Base-by-base conservation (phyloP, 2,888 invertebrate genomes). In the Seira ritae region DNA sequence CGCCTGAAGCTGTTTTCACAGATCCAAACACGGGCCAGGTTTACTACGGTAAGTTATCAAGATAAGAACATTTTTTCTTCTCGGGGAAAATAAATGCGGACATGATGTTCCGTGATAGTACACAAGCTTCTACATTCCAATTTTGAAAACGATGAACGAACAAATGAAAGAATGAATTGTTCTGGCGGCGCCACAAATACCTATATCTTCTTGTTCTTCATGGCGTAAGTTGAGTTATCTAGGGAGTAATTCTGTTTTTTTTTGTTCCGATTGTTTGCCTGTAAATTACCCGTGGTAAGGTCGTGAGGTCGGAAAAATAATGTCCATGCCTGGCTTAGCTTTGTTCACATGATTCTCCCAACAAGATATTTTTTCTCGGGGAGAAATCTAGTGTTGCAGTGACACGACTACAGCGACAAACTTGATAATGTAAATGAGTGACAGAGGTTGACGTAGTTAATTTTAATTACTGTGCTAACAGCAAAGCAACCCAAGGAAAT, bases 1-100 rank as follows among this genome's bases (percentile, higher is more conserved):
- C 87, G 71, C 86, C 87, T 84, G 86, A 86, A 78, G 86, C 86
- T 66, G 87, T 89, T 70, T 89, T 88, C 84, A 89, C 89, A 62
- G 89, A 89, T 79, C 89, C 89, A n/a, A 86, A 85, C 72, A 89
- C 89, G 42, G 89, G 89, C 75, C 87, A 87, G 80, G 87, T 89
- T 76, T 89, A 86, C 83, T 89, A 89, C 75, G 89, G 89, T 89
- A 82, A 87, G 84, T 72, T 6, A 60, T 60, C 60, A 19, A 15
- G 20, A 62, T 62, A 10, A 62, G 62, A 70, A 22, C 46, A 24
- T 37, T 68, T 37, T n/a, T 62, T 62, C 20, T n/a, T n/a, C n/a
- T n/a, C n/a, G n/a, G 12, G 42, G 42, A 42, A 42, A 8, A 42
- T 20, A n/a, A 22, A 23, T 62, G 62, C 42, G 8, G 31, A 24